Percentiles rank a stretch among this genome's conserved stretches.
phyloP scores from a whole-genome alignment of 2,888 invertebrate genomes.

The Agriotes lineatus region DNA sequence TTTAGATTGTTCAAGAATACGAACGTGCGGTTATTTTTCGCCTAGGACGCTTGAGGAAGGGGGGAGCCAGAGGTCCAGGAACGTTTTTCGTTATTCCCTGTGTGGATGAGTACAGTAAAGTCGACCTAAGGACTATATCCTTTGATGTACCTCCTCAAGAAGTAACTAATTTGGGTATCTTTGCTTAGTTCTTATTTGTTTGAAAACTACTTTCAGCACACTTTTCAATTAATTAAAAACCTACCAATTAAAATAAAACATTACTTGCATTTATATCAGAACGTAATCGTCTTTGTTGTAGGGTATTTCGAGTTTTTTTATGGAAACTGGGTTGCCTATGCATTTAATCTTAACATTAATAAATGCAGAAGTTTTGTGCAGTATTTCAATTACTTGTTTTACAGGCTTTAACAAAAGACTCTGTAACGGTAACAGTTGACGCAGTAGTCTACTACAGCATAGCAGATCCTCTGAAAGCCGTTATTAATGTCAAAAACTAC shows the following conservation, averaged over 20 bases:
- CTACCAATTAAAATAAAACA: too few species aligned
- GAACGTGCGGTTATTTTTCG: conserved; percentile 92
- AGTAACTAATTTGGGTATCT: too few species aligned
- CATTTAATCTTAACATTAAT: too few species aligned
- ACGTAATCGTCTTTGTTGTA: too few species aligned
- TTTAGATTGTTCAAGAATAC: conserved; percentile 89
- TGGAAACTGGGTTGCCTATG: too few species aligned
- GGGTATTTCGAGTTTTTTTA: too few species aligned
- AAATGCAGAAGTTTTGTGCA: too few species aligned
- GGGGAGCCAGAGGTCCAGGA: conserved; percentile 87
- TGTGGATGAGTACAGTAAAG: conserved; percentile 91
- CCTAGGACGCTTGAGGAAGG: conserved; percentile 82
- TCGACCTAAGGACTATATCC: conserved; percentile 92
- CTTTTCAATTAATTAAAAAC: too few species aligned
- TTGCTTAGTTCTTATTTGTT: too few species aligned
- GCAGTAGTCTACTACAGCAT: conserved; percentile 89
- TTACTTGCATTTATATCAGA: too few species aligned
- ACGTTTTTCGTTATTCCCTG: conserved; percentile 96
- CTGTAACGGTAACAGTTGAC: conserved; percentile 94
- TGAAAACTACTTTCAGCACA: too few species aligned
- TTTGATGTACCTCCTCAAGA: conserved; percentile 98
- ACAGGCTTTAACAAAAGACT: conserved; percentile 91
- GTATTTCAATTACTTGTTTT: too few species aligned
- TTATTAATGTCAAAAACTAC: conserved; percentile 81
- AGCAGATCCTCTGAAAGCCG: conserved; percentile 82